Evolutionary conservation across 2,113 vertebrate genomes (phyloP).

Genomic region (Macquaria ambigua): DNA sequence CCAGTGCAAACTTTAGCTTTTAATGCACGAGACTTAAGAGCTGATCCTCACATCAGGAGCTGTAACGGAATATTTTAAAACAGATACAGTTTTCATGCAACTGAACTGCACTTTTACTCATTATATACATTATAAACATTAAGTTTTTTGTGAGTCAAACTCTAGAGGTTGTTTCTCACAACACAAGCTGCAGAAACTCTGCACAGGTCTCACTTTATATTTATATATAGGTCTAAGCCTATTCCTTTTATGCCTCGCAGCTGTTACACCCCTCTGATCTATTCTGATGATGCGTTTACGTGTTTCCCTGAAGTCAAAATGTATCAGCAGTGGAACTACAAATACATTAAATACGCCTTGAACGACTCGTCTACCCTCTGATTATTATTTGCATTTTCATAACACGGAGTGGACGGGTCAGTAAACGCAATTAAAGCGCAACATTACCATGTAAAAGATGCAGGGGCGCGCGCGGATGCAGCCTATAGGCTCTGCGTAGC

Average conservation of each 20-base stretch:
- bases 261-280: not conserved
- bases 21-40: conserved; percentile 18
- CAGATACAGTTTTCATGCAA: not conserved
- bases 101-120: not conserved
- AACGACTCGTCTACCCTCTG: not conserved
- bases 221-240: not conserved
- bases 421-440: conserved; percentile 41
- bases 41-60: conserved; percentile 28
- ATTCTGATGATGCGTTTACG: conserved; percentile 36
- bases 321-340: not conserved
- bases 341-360: not conserved
- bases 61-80: conserved; percentile 5
- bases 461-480: not conserved
- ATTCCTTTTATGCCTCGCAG: not conserved
- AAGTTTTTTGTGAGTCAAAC: not conserved
- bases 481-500: too few relatives aligned
- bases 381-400: not conserved
- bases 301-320: not conserved
- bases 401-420: conserved; percentile 16
- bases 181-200: not conserved
- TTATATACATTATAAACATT: not conserved
- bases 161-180: not conserved
- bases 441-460: not conserved
- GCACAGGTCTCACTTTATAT: not conserved
- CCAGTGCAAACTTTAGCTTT: conserved; percentile 42